These are phyloP conservation scores for Amblyteles armatorius DNA, from an alignment of 2,888 invertebrate genomes.

Conservation along the genomic window DNA sequence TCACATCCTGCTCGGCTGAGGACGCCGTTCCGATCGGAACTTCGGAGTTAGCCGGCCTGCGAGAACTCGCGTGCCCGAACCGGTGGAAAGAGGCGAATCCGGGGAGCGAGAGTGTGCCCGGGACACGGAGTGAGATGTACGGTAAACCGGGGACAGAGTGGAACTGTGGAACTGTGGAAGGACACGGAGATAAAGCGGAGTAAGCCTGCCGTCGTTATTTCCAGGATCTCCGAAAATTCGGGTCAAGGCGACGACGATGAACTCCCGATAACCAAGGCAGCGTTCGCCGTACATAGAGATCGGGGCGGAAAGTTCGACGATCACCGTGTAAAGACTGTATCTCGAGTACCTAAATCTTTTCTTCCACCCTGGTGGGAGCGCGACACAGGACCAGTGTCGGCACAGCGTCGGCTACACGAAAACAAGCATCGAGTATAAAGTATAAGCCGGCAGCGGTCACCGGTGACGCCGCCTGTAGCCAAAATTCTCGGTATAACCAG, in stretches of 20 bases:
- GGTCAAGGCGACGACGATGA: constrained; percentile 24
- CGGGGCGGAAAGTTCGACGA: background rate
- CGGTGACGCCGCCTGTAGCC: no score
- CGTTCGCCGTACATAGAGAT: background rate
- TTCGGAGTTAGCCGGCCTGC: background rate
- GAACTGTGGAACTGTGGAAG: background rate
- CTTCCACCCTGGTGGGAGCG: no score
- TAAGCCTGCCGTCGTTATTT: constrained; percentile 11
- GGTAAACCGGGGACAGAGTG: background rate
- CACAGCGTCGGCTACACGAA: no score
- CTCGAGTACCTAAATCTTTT: no score
- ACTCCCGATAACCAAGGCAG: background rate
- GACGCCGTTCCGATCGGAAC: constrained; percentile 7
- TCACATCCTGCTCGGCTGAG: background rate
- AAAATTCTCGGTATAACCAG: no score
- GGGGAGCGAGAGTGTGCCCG: background rate
- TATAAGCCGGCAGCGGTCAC: no score
- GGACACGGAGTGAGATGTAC: background rate
- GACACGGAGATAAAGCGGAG: background rate
- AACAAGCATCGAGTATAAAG: no score
- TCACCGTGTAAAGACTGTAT: background rate
- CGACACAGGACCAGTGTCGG: no score
- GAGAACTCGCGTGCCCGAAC: background rate
- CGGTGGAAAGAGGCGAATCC: background rate
- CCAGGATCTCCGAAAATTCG: constrained; percentile 8